Evolutionary conservation across 2,113 vertebrate genomes (phyloP), one percentile per base, ranked within the genome.

Genomic region (Choloepus hoffmanni): DNA sequence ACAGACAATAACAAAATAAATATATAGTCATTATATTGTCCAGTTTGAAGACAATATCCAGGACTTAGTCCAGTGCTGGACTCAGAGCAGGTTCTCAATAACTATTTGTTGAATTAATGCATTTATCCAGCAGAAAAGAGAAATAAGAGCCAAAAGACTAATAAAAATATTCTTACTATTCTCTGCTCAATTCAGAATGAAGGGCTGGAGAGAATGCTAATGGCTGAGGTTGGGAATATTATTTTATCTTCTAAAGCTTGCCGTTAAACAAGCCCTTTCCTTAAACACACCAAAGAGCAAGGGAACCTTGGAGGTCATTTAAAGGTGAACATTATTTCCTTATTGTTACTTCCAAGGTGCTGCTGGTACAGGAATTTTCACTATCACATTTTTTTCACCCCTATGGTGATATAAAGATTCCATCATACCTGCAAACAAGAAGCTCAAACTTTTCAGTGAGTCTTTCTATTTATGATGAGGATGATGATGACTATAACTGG

Each of bases 291-390:
- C 58, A 73, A 81, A 85, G 58, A 19, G 28, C 12, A 43, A 68
- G n/a, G n/a, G 40, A 90, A 50, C 9, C 33, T 67, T 3, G 11
- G 63, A 67, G 63, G 13, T 70, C 81, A 36, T 45, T 53, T 48
- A 9, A 90, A 89, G 24, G 55, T 10, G 30, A 88, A 90, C 15
- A 76, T 70, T 18, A 79, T 74, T 83, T 94, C 67, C 28, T 84
- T 72, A 67, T 74, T 79, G 77, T 43, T 58, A 3, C 30, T 33
- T 60, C 24, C 36, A 70, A 70, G 16, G 8, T 74, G 50, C 40
- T 62, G 50, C 26, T 84, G 83, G 28, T 58, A 73, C 14, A 40
- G 26, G 50, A 77, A 76, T 95, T 94, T 96, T 94, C 19, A 28
- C 62, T 84, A 50, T 85, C 24, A 85, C 30, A 40, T 62, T 43